phyloP scores from a whole-genome alignment of 2,113 vertebrate genomes.

The Oreotragus oreotragus region DNA sequence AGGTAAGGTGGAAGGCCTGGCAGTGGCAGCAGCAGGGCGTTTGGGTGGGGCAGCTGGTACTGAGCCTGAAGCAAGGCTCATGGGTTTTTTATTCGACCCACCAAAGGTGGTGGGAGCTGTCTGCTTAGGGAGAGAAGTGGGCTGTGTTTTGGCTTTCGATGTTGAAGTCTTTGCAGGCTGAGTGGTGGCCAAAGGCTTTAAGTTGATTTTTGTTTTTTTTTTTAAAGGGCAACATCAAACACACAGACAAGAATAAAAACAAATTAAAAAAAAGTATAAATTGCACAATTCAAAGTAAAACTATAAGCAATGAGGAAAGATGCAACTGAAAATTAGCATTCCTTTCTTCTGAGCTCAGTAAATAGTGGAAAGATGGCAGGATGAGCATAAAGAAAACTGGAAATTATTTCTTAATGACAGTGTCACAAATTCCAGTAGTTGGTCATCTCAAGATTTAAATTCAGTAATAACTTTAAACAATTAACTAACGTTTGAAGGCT shows the following conservation, averaged over 20 bases:
- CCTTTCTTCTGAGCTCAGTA: constrained; percentile 77
- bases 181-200: constrained; percentile 81
- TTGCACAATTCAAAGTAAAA: constrained; percentile 75
- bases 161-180: constrained; percentile 79
- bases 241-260: constrained; percentile 67
- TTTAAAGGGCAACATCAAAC: constrained; percentile 75
- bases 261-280: constrained; percentile 78
- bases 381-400: not conserved
- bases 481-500: not conserved
- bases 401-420: not conserved
- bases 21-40: constrained; percentile 68
- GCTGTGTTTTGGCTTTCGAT: constrained; percentile 81
- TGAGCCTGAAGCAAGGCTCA: constrained; percentile 78
- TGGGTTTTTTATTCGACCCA: constrained; percentile 86
- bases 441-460: not conserved
- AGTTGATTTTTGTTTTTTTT: constrained; percentile 61
- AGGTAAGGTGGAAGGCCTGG: constrained; percentile 75
- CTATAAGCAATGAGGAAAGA: constrained; percentile 59
- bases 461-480: not conserved
- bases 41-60: constrained; percentile 76
- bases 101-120: constrained; percentile 77
- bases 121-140: constrained; percentile 80
- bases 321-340: constrained; percentile 65
- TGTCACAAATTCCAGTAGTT: not conserved
- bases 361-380: not conserved